Evolutionary conservation across 2,888 invertebrate genomes (phyloP).

Genomic region (Sericinus montela): DNA sequence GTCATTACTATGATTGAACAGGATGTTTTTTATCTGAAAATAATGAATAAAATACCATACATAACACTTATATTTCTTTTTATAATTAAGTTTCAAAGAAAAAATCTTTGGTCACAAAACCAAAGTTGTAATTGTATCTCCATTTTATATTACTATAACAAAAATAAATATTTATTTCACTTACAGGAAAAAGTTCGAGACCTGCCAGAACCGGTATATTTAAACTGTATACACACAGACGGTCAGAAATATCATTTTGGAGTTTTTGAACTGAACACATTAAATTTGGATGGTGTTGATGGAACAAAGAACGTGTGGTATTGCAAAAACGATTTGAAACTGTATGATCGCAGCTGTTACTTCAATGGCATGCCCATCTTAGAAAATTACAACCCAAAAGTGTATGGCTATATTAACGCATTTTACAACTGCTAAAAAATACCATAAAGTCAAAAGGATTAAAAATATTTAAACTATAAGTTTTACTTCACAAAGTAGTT

Average conservation of each 20-base stretch:
- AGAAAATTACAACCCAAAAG: conserved; percentile 87
- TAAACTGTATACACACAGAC: conserved; percentile 91
- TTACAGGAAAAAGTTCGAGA: conserved; percentile 80
- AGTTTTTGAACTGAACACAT: conserved; percentile 90
- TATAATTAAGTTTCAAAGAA: conserved; percentile 1
- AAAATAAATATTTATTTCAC: conserved; percentile 22
- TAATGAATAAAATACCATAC: no score
- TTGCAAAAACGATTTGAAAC: conserved; percentile 80
- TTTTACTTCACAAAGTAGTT: conserved; percentile 15
- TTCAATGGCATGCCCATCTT: conserved; percentile 82
- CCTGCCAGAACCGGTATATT: conserved; percentile 86
- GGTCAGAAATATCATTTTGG: conserved; percentile 89
- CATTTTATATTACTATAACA: conserved; percentile 17
- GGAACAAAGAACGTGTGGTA: conserved; percentile 90
- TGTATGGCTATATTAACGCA: conserved; percentile 87
- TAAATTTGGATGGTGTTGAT: conserved; percentile 80
- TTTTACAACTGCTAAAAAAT: conserved; percentile 84
- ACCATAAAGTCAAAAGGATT: conserved; percentile 26
- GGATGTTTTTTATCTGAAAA: no score
- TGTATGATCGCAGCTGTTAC: conserved; percentile 84
- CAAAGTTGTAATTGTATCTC: conserved; percentile 16
- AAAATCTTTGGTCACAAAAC: conserved; percentile 18
- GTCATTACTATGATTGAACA: no score
- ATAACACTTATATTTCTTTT: neutral
- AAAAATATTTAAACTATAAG: neutral